Conservation (phyloP, 2,113 vertebrate genomes). For the Furnarius figulus region DNA sequence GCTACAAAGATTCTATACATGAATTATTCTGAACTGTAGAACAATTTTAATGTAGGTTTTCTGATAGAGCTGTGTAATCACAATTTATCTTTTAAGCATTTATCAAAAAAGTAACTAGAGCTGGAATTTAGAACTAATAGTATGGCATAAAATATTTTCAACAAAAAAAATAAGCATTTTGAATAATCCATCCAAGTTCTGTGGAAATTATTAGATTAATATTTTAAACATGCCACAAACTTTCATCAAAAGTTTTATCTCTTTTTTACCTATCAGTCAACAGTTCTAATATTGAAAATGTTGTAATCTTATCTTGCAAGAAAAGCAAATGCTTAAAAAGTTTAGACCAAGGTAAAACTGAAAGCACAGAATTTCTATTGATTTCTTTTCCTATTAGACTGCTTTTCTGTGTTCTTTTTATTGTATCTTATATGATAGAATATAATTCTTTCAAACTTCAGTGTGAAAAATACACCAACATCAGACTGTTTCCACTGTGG, state of each 20-base stretch:
- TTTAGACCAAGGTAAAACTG: conserved; percentile 5
- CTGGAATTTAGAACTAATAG: neutral
- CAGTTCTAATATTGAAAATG: neutral
- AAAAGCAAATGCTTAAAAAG: conserved; percentile 27
- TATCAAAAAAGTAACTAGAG: neutral
- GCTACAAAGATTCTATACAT: neutral
- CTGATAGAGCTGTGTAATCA: neutral
- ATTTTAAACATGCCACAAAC: neutral
- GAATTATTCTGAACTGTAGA: neutral
- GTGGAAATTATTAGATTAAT: neutral
- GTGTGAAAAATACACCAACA: conserved; percentile 7
- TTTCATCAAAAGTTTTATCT: neutral
- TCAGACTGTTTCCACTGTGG: conserved; percentile 29
- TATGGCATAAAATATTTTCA: neutral
- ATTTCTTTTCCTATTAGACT: neutral
- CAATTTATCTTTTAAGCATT: neutral
- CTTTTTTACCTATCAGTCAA: neutral
- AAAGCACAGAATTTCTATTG: neutral
- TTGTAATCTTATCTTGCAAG: neutral
- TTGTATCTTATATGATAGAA: conserved; percentile 42
- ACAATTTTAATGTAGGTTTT: neutral
- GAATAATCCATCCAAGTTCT: neutral
- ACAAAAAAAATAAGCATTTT: neutral
- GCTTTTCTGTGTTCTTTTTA: conserved; percentile 20
- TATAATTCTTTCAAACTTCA: conserved; percentile 51